Percentiles rank a stretch among this genome's conserved stretches.
phyloP scores from a whole-genome alignment of 2,797 vertebrate genomes.

The Muscicapa striata region DNA sequence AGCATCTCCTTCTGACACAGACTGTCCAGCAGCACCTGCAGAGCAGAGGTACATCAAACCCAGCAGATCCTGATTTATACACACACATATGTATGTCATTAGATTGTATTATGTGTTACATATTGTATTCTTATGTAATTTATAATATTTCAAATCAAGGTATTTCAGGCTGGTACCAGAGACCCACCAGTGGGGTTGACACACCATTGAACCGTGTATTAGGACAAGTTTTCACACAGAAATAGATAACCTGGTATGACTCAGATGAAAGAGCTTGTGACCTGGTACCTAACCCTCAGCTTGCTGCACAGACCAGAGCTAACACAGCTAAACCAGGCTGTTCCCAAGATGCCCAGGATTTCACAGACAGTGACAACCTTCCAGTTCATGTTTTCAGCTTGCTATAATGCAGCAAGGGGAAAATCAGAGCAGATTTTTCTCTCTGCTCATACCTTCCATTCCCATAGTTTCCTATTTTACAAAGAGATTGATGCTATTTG shows the following conservation, averaged over 20 bases:
- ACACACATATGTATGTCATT: neutral
- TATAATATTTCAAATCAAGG: neutral
- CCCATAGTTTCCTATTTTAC: conserved; percentile 36
- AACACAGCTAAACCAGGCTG: neutral
- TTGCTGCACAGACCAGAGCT: neutral
- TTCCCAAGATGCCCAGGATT: neutral
- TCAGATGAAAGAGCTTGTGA: neutral
- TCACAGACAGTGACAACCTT: neutral
- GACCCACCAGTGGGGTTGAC: neutral
- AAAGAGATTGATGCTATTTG: conserved; percentile 56
- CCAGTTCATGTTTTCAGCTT: neutral
- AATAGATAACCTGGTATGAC: neutral
- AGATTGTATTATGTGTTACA: neutral
- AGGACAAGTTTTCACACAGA: neutral
- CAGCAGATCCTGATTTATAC: neutral
- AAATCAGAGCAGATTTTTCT: conserved; percentile 39
- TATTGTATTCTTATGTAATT: neutral
- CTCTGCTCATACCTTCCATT: conserved; percentile 24
- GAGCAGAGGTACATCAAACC: neutral
- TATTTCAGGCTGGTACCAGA: neutral
- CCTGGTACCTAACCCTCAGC: neutral
- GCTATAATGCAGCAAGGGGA: neutral
- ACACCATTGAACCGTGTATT: neutral
- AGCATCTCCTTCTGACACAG: neutral
- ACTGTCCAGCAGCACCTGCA: neutral